These are phyloP conservation scores for Onchidella celtica DNA, from an alignment of 2,888 invertebrate genomes.

Conservation along the genomic window DNA sequence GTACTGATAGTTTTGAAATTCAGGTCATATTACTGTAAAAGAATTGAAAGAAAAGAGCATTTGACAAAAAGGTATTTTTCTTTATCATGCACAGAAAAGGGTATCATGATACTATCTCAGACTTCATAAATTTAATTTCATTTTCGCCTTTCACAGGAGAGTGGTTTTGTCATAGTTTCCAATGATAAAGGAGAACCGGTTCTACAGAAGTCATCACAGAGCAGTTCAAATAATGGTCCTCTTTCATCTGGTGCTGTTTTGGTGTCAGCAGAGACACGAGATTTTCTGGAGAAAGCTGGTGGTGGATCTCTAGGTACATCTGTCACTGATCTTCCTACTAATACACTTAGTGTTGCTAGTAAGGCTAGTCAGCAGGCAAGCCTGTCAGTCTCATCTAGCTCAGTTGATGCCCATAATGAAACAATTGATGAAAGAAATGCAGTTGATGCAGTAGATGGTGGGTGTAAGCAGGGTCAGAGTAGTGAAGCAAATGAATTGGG, in stretches of 20 bases:
- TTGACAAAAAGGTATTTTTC: no score
- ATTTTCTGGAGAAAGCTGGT: slow-evolving; percentile 49
- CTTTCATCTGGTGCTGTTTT: slow-evolving; percentile 48
- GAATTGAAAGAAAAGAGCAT: no score
- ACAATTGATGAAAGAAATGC: background rate
- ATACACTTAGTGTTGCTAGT: slow-evolving; percentile 5
- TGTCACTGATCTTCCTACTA: background rate
- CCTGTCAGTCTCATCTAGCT: slow-evolving; percentile 14
- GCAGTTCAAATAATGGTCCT: slow-evolving; percentile 40
- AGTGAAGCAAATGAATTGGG: background rate
- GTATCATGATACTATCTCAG: no score
- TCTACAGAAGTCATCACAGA: slow-evolving; percentile 41
- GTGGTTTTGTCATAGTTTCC: slow-evolving; percentile 54
- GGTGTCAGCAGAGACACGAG: slow-evolving; percentile 51
- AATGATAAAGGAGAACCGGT: slow-evolving; percentile 53
- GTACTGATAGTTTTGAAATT: no score
- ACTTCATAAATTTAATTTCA: no score
- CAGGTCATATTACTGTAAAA: no score
- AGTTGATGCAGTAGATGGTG: background rate
- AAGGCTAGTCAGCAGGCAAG: background rate
- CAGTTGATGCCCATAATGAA: slow-evolving; percentile 8
- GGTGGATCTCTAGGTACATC: slow-evolving; percentile 52
- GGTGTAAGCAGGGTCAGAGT: background rate
- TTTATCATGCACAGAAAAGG: no score
- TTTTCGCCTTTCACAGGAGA: slow-evolving; percentile 46